phyloP scores from a whole-genome alignment of 1,140 invertebrate genomes.

The Drosophila lini region DNA sequence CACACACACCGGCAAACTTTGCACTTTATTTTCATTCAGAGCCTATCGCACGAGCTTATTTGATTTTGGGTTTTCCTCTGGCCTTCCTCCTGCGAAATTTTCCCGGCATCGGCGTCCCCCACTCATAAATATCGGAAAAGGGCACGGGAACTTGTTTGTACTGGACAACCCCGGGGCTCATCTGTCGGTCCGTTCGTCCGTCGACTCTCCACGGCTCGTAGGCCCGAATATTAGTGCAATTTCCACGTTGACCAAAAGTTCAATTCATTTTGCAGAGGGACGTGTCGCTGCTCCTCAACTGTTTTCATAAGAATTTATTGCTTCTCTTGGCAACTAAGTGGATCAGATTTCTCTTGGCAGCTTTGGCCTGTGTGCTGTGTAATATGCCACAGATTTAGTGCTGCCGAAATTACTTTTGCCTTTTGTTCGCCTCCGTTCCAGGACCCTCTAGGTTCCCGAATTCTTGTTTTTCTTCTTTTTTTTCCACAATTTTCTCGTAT shows the following conservation, averaged over 20 bases:
- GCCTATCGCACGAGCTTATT: slow-evolving; percentile 41
- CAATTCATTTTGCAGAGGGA: slow-evolving; percentile 63
- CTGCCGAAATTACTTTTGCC: slow-evolving; percentile 61
- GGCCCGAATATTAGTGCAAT: slow-evolving; percentile 45
- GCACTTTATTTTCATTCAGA: slow-evolving; percentile 71
- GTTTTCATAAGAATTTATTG: slow-evolving; percentile 74
- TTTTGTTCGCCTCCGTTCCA: slow-evolving; percentile 39
- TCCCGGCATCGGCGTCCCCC: not conserved
- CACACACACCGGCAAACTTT: slow-evolving; percentile 34
- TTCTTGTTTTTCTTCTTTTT: slow-evolving; percentile 1
- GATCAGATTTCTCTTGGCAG: slow-evolving; percentile 58
- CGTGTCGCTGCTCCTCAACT: slow-evolving; percentile 37
- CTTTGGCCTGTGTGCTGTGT: slow-evolving; percentile 43
- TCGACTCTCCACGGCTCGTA: slow-evolving; percentile 3
- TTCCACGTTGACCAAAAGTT: slow-evolving; percentile 66
- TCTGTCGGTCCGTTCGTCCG: slow-evolving; percentile 5
- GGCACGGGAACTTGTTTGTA: slow-evolving; percentile 34
- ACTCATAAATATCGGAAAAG: slow-evolving; percentile 50
- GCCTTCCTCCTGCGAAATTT: slow-evolving; percentile 13
- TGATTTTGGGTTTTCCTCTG: slow-evolving; percentile 25
- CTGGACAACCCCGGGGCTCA: slow-evolving; percentile 29
- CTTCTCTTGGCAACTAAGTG: slow-evolving; percentile 59
- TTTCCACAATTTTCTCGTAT: slow-evolving; percentile 40
- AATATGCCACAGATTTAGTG: slow-evolving; percentile 64
- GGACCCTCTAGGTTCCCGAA: slow-evolving; percentile 4